These are phyloP conservation scores for Anabacerthia variegaticeps DNA, from an alignment of 2,797 vertebrate genomes.

Conservation along the genomic window DNA sequence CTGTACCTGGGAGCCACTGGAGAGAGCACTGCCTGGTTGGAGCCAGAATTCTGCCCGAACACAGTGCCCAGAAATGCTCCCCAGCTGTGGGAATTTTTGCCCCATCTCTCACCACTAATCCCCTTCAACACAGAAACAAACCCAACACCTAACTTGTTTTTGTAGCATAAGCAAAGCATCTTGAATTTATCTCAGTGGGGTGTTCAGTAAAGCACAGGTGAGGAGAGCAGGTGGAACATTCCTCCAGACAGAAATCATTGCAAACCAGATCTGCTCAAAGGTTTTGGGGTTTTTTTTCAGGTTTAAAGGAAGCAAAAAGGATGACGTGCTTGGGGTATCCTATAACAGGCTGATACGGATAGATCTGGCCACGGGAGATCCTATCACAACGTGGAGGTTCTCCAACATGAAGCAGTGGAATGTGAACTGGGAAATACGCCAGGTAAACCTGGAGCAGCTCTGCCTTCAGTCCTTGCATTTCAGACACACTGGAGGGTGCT, in stretches of 20 bases:
- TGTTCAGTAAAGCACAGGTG: background rate
- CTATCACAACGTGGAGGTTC: constrained; percentile 95
- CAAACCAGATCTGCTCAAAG: background rate
- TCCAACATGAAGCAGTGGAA: constrained; percentile 99
- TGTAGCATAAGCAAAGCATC: background rate
- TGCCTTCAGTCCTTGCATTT: background rate
- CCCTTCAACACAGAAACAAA: background rate
- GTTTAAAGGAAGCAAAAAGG: constrained; percentile 94
- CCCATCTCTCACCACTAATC: background rate
- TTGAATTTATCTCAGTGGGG: background rate
- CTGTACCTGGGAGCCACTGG: background rate
- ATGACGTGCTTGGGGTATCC: constrained; percentile 95
- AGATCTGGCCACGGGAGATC: constrained; percentile 87
- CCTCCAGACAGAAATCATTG: background rate
- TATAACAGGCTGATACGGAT: constrained; percentile 95
- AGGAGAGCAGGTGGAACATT: background rate
- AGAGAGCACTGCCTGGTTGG: background rate
- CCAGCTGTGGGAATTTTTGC: background rate
- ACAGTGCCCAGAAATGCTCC: background rate
- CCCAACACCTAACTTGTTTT: background rate
- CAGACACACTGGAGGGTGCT: background rate
- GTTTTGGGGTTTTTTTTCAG: constrained; percentile 65
- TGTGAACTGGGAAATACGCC: constrained; percentile 98
- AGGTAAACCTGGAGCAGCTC: constrained; percentile 77
- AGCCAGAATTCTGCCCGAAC: background rate